phyloP scores from a whole-genome alignment of 2,888 invertebrate genomes.

The Lasioglossum marginatum region DNA sequence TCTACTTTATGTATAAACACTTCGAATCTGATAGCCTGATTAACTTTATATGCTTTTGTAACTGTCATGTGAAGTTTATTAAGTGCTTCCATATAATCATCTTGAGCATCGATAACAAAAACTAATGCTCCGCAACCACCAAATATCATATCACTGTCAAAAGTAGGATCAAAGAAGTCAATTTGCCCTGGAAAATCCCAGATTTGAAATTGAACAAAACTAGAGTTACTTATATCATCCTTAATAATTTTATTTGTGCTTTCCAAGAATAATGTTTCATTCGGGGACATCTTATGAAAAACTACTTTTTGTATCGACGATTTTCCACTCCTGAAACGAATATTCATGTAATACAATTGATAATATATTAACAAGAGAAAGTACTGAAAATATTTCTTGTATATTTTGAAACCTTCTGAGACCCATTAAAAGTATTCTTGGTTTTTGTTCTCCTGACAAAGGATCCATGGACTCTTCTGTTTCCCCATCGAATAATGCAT shows the following conservation, averaged over 20 bases:
- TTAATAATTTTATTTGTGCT: constrained; percentile 99
- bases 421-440: constrained; percentile 97
- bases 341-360: neutral
- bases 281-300: constrained; percentile 99
- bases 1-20: constrained; percentile 99
- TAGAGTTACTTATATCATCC: constrained; percentile 98
- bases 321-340: constrained; percentile 94
- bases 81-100: constrained; percentile 98
- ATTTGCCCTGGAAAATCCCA: constrained; percentile 99
- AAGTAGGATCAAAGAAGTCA: constrained; percentile 98
- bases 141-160: constrained; percentile 98
- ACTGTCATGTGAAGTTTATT: constrained; percentile 97
- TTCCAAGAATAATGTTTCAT: constrained; percentile 99
- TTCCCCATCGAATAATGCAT: constrained; percentile 94
- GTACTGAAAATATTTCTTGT: neutral
- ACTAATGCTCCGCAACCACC: constrained; percentile 98
- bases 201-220: constrained; percentile 99
- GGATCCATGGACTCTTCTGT: constrained; percentile 87
- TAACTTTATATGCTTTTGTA: constrained; percentile 97
- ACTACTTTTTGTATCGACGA: constrained; percentile 99
- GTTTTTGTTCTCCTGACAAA: constrained; percentile 91
- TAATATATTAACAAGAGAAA: neutral
- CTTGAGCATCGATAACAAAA: constrained; percentile 99
- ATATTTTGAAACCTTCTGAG: constrained; percentile 89
- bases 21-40: constrained; percentile 98